phyloP scores from a whole-genome alignment of 2,888 invertebrate species.

The Xanthostigma xanthostigma region DNA sequence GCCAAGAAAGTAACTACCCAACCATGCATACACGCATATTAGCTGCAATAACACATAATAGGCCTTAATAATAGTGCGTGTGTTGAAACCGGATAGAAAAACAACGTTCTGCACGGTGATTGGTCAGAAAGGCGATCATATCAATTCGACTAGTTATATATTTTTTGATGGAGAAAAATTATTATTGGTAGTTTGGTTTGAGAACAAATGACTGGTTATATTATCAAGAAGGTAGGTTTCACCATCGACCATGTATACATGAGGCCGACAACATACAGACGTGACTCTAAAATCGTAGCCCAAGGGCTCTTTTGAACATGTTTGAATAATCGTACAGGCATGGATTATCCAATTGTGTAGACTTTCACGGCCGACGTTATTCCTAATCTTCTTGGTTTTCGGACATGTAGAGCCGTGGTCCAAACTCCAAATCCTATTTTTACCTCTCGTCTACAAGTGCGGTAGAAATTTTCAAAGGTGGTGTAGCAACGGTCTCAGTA shows the following conservation, averaged over 20 bases:
- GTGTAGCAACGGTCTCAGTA: too few relatives aligned
- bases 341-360: too few relatives aligned
- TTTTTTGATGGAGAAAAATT: constrained; percentile 29
- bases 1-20: constrained; percentile 8
- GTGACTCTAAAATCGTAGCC: constrained; percentile 27
- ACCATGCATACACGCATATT: constrained; percentile 26
- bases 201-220: constrained; percentile 19
- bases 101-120: constrained; percentile 19
- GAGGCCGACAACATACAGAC: constrained; percentile 8
- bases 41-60: constrained; percentile 32
- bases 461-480: too few relatives aligned
- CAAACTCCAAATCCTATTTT: too few relatives aligned
- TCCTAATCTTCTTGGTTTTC: too few relatives aligned
- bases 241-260: too few relatives aligned
- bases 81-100: constrained; percentile 8
- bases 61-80: constrained; percentile 32
- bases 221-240: too few relatives aligned
- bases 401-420: too few relatives aligned
- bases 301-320: constrained; percentile 1
- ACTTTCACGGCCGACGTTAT: too few relatives aligned
- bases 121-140: constrained; percentile 27
- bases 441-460: too few relatives aligned
- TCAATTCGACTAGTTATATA: constrained; percentile 30
- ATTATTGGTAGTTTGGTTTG: constrained; percentile 29
- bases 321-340: too few relatives aligned